Conservation (phyloP, 2,797 vertebrate genomes). For the Dallia pectoralis region DNA sequence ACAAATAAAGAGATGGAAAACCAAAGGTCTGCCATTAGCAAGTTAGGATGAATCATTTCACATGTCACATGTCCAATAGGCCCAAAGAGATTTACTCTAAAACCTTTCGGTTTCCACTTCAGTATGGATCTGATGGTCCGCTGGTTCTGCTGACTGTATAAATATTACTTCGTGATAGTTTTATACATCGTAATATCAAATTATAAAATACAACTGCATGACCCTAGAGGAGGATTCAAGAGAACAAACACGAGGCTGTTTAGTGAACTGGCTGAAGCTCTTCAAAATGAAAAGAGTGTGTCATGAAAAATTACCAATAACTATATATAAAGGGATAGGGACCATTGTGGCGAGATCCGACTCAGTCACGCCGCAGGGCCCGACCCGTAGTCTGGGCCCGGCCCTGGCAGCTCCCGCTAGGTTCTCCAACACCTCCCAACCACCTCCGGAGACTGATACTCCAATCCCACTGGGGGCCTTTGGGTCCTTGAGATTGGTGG, state of each 20-base stretch:
- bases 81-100: conserved; percentile 25
- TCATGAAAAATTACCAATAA: conserved; percentile 65
- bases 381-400: too few relatives aligned
- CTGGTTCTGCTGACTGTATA: conserved; percentile 44
- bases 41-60: conserved; percentile 46
- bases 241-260: conserved; percentile 37
- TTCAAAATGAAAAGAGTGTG: conserved; percentile 40
- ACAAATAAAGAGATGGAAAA: neutral
- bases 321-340: too few relatives aligned
- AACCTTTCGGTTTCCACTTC: conserved; percentile 35
- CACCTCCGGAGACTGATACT: too few relatives aligned
- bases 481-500: too few relatives aligned
- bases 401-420: too few relatives aligned
- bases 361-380: too few relatives aligned
- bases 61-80: conserved; percentile 14
- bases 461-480: too few relatives aligned
- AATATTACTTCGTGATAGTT: conserved; percentile 34
- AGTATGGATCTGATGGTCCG: conserved; percentile 48
- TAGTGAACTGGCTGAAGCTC: conserved; percentile 31
- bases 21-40: conserved; percentile 1
- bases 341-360: too few relatives aligned
- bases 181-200: conserved; percentile 6
- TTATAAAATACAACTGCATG: neutral
- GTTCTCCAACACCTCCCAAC: too few relatives aligned
- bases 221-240: neutral